Percentiles rank a stretch among this genome's conserved stretches.
These are phyloP conservation scores for Drosophila suboccidentalis DNA, from an alignment of 2,888 invertebrate species.

Conservation along the genomic window DNA sequence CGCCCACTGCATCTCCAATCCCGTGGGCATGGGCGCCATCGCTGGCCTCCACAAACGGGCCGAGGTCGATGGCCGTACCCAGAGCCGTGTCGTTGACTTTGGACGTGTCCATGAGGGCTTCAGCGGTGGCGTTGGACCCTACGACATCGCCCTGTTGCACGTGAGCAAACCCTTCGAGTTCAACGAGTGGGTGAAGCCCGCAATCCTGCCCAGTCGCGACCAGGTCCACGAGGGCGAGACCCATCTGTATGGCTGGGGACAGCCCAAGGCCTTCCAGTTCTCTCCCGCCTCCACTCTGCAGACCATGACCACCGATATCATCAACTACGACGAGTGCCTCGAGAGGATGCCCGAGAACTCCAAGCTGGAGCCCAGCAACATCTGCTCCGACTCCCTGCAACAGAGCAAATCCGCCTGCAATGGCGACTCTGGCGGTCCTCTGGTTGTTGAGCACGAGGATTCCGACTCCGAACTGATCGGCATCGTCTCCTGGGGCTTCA, in stretches of 20 bases:
- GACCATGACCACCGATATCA: conserved; percentile 77
- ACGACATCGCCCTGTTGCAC: conserved; percentile 87
- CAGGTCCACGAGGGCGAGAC: conserved; percentile 74
- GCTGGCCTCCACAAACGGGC: conserved; percentile 85
- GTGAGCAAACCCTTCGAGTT: conserved; percentile 77
- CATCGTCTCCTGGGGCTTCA: conserved; percentile 86
- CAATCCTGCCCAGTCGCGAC: conserved; percentile 82
- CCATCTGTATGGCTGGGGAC: conserved; percentile 86
- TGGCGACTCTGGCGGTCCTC: conserved; percentile 85
- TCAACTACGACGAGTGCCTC: conserved; percentile 73
- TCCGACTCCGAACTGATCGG: conserved; percentile 83
- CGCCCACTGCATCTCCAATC: conserved; percentile 81
- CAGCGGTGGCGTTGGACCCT: conserved; percentile 85
- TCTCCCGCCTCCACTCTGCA: conserved; percentile 69
- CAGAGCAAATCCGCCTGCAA: conserved; percentile 86
- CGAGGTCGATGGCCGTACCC: conserved; percentile 65
- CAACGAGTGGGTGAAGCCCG: conserved; percentile 81
- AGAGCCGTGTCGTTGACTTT: conserved; percentile 75
- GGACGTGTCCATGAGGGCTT: conserved; percentile 81
- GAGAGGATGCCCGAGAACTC: conserved; percentile 61
- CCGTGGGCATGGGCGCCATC: conserved; percentile 79
- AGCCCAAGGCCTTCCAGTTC: conserved; percentile 67
- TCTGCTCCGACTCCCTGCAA: conserved; percentile 86
- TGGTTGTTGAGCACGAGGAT: conserved; percentile 70
- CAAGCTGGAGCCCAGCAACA: conserved; percentile 80